Evolutionary conservation across 2,113 vertebrate species (phyloP).

Genomic region (Malurus cyaneus): DNA sequence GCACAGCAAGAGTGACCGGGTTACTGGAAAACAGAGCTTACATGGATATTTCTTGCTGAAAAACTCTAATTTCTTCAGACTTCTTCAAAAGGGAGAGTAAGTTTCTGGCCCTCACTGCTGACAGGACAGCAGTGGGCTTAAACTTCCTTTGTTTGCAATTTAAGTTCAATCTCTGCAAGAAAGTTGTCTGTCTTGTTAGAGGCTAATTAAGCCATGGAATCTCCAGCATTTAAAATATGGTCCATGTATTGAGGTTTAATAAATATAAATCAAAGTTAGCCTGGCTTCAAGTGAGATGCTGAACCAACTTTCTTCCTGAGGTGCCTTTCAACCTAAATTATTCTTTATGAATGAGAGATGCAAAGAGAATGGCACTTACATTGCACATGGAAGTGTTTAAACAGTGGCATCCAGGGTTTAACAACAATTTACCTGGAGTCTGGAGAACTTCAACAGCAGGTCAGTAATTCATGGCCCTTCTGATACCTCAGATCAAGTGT

Average conservation of each 20-base stretch:
- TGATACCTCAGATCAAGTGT: neutral
- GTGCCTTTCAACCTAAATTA: neutral
- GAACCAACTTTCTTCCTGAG: neutral
- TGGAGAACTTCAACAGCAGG: neutral
- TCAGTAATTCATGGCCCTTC: neutral
- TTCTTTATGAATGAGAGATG: neutral
- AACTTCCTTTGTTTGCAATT: neutral
- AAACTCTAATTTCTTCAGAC: neutral
- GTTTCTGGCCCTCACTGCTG: neutral
- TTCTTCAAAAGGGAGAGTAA: neutral
- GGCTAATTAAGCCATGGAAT: neutral
- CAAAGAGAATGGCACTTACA: neutral
- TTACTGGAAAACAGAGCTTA: neutral
- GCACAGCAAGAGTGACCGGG: neutral
- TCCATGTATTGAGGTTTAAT: neutral
- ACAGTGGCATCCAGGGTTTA: neutral
- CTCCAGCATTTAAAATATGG: neutral
- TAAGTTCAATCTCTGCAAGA: neutral
- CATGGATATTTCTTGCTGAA: accelerated
- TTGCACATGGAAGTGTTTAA: neutral
- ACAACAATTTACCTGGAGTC: neutral
- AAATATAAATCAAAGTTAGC: neutral
- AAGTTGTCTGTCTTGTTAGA: neutral
- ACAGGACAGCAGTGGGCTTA: neutral
- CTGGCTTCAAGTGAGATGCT: neutral